These are phyloP conservation scores for Zophobas morio DNA, from an alignment of 1,140 invertebrate genomes.

Conservation along the genomic window DNA sequence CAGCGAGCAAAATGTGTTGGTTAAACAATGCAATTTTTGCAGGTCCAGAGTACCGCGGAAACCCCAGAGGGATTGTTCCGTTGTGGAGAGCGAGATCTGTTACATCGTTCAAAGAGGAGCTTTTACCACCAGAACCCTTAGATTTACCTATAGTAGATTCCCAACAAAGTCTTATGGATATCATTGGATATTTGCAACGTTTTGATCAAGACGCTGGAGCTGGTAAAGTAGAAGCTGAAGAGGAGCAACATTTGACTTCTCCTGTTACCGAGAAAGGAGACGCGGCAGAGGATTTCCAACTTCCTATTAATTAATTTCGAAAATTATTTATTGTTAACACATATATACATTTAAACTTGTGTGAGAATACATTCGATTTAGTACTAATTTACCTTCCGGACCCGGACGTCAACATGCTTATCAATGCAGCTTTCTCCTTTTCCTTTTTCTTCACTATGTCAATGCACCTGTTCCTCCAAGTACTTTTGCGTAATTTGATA, in stretches of 20 bases:
- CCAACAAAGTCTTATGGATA: conserved; percentile 66
- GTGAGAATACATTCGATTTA: not conserved
- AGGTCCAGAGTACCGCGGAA: conserved; percentile 51
- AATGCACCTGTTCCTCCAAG: conserved; percentile 94
- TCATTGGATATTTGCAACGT: conserved; percentile 64
- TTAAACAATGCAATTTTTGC: not conserved
- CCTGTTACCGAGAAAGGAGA: conserved; percentile 15
- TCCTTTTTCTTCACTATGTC: conserved; percentile 96
- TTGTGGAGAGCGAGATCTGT: conserved; percentile 77
- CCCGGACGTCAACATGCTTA: conserved; percentile 78
- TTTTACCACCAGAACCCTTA: conserved; percentile 77
- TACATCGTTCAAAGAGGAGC: conserved; percentile 75
- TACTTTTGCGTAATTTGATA: conserved; percentile 97
- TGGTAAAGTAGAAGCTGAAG: conserved; percentile 61
- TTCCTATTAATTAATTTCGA: not conserved
- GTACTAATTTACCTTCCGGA: conserved; percentile 52
- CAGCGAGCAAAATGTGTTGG: too few species aligned
- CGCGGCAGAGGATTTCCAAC: not conserved
- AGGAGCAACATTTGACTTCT: conserved; percentile 38
- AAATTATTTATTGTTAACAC: too few species aligned
- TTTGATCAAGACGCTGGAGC: conserved; percentile 45
- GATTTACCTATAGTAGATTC: conserved; percentile 75
- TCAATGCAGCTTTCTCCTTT: conserved; percentile 87
- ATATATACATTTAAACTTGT: too few species aligned
- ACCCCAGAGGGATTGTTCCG: conserved; percentile 64